Conservation (phyloP, 1,140 invertebrate species). For the Drosophila lacertosa region DNA sequence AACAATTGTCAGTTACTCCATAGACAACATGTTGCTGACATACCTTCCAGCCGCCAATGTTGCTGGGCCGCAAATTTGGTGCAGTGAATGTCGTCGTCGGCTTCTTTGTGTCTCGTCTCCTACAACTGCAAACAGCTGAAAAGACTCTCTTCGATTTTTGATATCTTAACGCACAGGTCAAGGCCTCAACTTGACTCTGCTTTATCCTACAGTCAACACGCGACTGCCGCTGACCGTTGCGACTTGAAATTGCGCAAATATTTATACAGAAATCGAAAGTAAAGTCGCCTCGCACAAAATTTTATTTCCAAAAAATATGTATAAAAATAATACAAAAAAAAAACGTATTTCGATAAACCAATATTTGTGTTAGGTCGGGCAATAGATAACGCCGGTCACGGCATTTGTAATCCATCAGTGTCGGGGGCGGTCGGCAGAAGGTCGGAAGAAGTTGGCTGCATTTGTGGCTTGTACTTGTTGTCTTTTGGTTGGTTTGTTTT, state of each 20-base stretch:
- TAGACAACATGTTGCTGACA: conserved; percentile 58
- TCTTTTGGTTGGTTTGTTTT: too few species aligned
- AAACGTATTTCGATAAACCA: conserved; percentile 53
- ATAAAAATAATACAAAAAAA: too few species aligned
- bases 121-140: conserved; percentile 28
- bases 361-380: conserved; percentile 50
- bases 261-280: conserved; percentile 70
- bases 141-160: conserved; percentile 26
- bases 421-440: conserved; percentile 58
- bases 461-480: neutral
- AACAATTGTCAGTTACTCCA: conserved; percentile 45
- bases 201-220: conserved; percentile 35
- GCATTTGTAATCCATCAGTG: conserved; percentile 73
- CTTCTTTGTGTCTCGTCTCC: conserved; percentile 45
- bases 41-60: conserved; percentile 40
- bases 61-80: conserved; percentile 48
- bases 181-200: conserved; percentile 26
- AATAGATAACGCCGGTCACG: conserved; percentile 30
- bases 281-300: conserved; percentile 52
- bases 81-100: conserved; percentile 34
- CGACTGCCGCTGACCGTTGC: conserved; percentile 60
- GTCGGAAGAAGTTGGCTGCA: neutral
- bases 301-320: conserved; percentile 4
- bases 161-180: conserved; percentile 23
- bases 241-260: conserved; percentile 74